Conservation (phyloP, 2,797 vertebrate genomes). For the Artibeus lituratus region DNA sequence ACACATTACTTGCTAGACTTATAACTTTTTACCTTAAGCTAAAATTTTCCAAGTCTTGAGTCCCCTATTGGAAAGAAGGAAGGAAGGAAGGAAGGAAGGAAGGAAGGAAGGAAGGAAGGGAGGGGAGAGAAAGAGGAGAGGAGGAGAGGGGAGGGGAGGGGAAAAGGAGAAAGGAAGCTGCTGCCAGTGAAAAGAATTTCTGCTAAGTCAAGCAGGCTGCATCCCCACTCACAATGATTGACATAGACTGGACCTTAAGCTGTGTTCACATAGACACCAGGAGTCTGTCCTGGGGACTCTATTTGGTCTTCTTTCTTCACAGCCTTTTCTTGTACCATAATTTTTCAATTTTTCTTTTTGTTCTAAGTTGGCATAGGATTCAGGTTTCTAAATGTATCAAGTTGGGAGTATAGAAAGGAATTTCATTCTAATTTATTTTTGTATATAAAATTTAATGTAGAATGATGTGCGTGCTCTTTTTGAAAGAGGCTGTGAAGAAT, state of each 20-base stretch:
- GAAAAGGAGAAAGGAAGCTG: not conserved
- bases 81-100: too few relatives aligned
- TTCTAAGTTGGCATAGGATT: not conserved
- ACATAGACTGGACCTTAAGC: not conserved
- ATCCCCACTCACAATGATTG: not conserved
- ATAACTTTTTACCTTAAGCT: too few relatives aligned
- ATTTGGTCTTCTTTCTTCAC: not conserved
- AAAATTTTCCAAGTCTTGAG: too few relatives aligned
- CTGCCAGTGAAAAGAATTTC: not conserved
- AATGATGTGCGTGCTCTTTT: not conserved
- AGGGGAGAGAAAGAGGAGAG: not conserved
- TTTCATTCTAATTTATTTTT: constrained; percentile 25
- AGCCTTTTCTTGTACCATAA: not conserved
- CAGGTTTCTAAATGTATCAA: not conserved
- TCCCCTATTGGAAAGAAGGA: too few relatives aligned
- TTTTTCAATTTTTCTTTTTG: constrained; percentile 6
- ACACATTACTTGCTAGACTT: too few relatives aligned
- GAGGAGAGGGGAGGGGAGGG: too few relatives aligned
- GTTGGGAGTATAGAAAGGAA: not conserved
- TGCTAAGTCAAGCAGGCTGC: not conserved
- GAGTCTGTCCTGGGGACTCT: not conserved
- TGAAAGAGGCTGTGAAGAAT: not conserved
- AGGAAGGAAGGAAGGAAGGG: not conserved
- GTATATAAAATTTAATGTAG: not conserved
- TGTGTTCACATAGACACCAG: not conserved